phyloP scores from a whole-genome alignment of 2,888 invertebrate genomes.

The Sturmia bella region DNA sequence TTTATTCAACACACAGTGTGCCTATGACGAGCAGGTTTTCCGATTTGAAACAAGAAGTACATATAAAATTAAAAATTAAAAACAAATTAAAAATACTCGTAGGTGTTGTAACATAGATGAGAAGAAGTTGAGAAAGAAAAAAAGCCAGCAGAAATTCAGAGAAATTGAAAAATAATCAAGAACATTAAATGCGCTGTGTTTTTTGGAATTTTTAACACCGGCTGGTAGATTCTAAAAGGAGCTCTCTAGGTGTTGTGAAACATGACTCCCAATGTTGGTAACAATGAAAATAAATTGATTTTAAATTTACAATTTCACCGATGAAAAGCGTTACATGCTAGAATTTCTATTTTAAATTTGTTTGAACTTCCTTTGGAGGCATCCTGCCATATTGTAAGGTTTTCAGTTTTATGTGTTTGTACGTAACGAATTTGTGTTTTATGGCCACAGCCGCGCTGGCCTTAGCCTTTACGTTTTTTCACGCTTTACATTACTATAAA shows the following conservation, averaged over 20 bases:
- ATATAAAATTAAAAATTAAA: conserved; percentile 36
- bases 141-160: conserved; percentile 5
- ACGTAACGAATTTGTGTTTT: conserved; percentile 63
- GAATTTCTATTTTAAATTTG: conserved; percentile 34
- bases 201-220: too few relatives aligned
- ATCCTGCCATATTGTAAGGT: conserved; percentile 46
- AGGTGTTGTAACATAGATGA: conserved; percentile 58
- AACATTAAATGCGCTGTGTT: too few relatives aligned
- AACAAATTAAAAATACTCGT: conserved; percentile 31
- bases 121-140: conserved; percentile 32
- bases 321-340: conserved; percentile 47
- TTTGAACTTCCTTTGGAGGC: conserved; percentile 9
- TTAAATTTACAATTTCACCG: conserved; percentile 36
- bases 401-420: conserved; percentile 48
- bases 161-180: too few relatives aligned
- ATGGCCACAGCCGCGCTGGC: not conserved
- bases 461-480: too few relatives aligned
- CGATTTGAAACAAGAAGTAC: conserved; percentile 13
- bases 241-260: conserved; percentile 50
- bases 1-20: conserved; percentile 53
- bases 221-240: too few relatives aligned
- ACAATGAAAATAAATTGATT: conserved; percentile 33
- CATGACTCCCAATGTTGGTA: conserved; percentile 29
- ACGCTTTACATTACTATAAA: not conserved
- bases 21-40: conserved; percentile 16